Base-by-base conservation (phyloP, 2,888 invertebrate genomes). In the Trachelus stipa region DNA sequence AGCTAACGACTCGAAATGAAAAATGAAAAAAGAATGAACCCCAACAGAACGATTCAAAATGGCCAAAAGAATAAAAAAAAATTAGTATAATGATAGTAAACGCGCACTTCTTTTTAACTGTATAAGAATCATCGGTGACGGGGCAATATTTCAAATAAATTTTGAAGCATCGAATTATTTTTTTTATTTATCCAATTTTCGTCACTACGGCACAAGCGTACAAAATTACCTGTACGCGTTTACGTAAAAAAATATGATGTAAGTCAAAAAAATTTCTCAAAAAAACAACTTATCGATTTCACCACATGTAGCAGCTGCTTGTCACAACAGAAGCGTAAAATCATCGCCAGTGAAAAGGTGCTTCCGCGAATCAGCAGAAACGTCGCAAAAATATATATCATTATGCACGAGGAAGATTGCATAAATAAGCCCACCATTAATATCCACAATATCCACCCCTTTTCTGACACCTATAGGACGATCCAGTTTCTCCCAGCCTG, bases 41-140 rank as follows among this genome's bases (percentile, higher is more conserved):
- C 77, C 37, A 69, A 40, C 23, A 69, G 73, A 4, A 35, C 15
- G 33, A 73, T 6, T n/a, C 40, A 56, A 56, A 56, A 56, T 56
- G 40, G 40, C 23, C 23, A 75, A 71, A 69, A 33, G 79, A 79
- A 78, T 81, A 83, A 80, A 82, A 73, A 33, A 69, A 33, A 69
- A 9, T 56, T 56, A 56, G 1, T 23, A 56, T 56, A 56, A 56
- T 9, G 23, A 23, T 56, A 56, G 40, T 23, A 0, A 40, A 40
- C 37, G 37, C 12, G 37, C 37, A 37, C 6, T 56, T 23, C 23
- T 56, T 56, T 56, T 56, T 6, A 56, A 56, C 6, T 56, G 40
- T 56, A 56, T 56, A 56, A 56, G 40, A 56, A 56, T 56, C 23
- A 56, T 6, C 15, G 40, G 40, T 56, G 40, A 23, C 9, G 40